Conservation (phyloP, 1,140 invertebrate species). For the Cherax quadricarinatus region DNA sequence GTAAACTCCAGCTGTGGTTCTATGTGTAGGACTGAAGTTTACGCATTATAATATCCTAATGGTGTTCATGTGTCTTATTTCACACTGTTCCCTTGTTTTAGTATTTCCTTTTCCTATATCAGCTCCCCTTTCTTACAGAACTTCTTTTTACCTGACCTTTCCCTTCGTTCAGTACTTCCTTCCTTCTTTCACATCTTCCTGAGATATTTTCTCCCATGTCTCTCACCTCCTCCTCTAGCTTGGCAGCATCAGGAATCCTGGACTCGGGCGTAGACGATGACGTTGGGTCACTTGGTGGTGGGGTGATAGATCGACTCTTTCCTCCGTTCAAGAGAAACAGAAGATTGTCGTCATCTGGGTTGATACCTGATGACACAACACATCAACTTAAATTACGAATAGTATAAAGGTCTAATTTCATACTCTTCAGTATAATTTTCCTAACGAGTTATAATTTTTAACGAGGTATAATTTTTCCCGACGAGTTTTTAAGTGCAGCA, state of each 20-base stretch:
- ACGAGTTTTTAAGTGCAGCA: too few species aligned
- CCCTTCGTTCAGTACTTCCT: background rate
- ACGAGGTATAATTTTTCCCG: too few species aligned
- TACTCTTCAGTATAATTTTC: too few species aligned
- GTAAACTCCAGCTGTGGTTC: too few species aligned
- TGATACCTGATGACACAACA: slow-evolving; percentile 13
- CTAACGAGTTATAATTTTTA: too few species aligned
- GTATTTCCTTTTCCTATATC: too few species aligned
- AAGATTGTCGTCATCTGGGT: slow-evolving; percentile 59
- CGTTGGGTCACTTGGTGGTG: slow-evolving; percentile 54
- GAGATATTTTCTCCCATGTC: background rate
- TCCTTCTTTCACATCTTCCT: background rate
- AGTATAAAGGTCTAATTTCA: too few species aligned
- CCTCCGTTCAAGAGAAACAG: slow-evolving; percentile 56
- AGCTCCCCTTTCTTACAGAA: background rate
- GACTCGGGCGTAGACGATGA: slow-evolving; percentile 66
- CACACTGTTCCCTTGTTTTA: too few species aligned
- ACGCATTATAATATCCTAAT: too few species aligned
- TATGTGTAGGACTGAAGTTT: too few species aligned
- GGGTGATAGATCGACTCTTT: slow-evolving; percentile 62
- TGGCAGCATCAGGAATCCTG: slow-evolving; percentile 44
- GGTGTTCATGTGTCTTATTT: background rate
- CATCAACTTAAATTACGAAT: background rate
- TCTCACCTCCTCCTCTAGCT: slow-evolving; percentile 67
- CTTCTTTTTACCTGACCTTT: background rate